phyloP scores from a whole-genome alignment of 2,888 invertebrate genomes.

The Cylindroiulus punctatus region DNA sequence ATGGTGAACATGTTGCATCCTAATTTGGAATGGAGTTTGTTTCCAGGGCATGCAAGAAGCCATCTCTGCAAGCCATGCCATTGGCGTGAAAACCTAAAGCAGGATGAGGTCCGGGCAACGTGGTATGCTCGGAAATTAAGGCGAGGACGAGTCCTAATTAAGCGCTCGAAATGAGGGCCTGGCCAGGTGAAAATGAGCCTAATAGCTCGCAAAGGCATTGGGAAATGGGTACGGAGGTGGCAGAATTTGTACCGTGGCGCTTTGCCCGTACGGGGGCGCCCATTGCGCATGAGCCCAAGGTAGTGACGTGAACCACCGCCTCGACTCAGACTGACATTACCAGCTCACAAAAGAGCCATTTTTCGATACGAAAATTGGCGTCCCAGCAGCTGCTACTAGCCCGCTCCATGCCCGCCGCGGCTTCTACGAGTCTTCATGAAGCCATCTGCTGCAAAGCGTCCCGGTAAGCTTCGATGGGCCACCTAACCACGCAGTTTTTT shows the following conservation, averaged over 20 bases:
- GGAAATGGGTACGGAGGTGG: constrained; percentile 38
- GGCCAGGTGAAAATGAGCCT: not conserved
- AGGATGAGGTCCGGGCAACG: too few species aligned
- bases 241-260: constrained; percentile 52
- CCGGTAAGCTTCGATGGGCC: constrained; percentile 48
- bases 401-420: not conserved
- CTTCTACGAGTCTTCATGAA: constrained; percentile 52
- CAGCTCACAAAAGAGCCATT: constrained; percentile 55
- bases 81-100: not conserved
- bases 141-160: not conserved
- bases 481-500: not conserved
- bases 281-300: constrained; percentile 55
- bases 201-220: not conserved
- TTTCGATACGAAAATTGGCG: constrained; percentile 50
- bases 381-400: not conserved
- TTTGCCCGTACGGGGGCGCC: constrained; percentile 49
- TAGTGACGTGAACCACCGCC: constrained; percentile 56
- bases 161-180: not conserved
- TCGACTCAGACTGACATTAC: constrained; percentile 54
- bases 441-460: not conserved
- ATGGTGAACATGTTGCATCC: constrained; percentile 6
- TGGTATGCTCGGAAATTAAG: not conserved
- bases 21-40: too few species aligned
- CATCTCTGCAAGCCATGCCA: too few species aligned
- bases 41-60: too few species aligned